Base-by-base conservation (phyloP, 1,140 invertebrate species). In the Leguminivora glycinivorella region DNA sequence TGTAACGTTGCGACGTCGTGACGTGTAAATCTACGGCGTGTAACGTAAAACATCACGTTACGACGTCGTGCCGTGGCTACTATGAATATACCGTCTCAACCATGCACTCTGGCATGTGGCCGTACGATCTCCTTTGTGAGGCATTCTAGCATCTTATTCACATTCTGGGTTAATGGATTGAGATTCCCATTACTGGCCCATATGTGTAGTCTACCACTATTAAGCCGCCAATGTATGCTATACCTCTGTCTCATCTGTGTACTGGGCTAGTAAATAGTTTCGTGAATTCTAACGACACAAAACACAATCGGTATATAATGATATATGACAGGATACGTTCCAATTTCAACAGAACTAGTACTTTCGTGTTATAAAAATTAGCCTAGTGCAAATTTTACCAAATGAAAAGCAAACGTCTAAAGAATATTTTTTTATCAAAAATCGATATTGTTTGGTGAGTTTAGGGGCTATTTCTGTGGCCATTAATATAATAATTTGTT, bases 401-500 rank as follows among this genome's bases (percentile, higher is more conserved):
- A 17, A 22, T 52, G 9, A 22, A 22, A 52, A 22, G 6, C 2
- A 52, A 52, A 52, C 7, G 19, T 52, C 7, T 19, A 5, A 52
- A n/a, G 40, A n/a, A 22, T n/a, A 52, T 52, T 9, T 52, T 22
- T 22, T 52, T 52, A 52, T 52, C 47, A 19, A 22, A 52, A 22
- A 52, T 52, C 47, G 19, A 52, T 52, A 17, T 10, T 52, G 6
- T 52, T 52, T 52, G 6, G 22, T 10, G 19, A 22, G n/a, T 52
- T 52, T 19, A n/a, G 17, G 47, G 17, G 47, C 19, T 6, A 9
- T 19, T 52, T 52, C 47, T 43, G 40, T 10, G 10, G 47, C 10
- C 17, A 9, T 52, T 52, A 52, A 52, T 52, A 9, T 70, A 47
- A 31, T 10, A 52, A 70, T 70, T 68, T 68, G 26, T 70, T 70